Evolutionary conservation across 2,888 invertebrate genomes (phyloP).

Genomic region (Polydrusus tereticollis): DNA sequence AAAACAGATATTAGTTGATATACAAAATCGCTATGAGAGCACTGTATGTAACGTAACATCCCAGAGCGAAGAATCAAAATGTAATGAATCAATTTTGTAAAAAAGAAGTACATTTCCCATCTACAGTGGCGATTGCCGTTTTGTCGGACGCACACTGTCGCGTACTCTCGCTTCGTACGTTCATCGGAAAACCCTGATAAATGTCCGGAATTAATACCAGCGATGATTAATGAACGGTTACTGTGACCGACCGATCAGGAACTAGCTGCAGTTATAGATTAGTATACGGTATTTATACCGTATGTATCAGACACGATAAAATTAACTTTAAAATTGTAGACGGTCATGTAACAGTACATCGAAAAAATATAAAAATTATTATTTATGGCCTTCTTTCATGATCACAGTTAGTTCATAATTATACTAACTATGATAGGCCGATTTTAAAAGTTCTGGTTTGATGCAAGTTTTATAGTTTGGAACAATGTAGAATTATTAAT

Average conservation of each 20-base stretch:
- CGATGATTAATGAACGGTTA: conserved; percentile 61
- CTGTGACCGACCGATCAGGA: conserved; percentile 58
- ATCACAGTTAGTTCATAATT: too few relatives aligned
- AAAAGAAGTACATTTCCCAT: conserved; percentile 35
- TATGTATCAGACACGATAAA: background rate
- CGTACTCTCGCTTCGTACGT: conserved; percentile 28
- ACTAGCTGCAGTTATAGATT: conserved; percentile 57
- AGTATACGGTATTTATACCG: conserved; percentile 41
- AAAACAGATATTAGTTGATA: too few relatives aligned
- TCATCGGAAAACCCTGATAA: conserved; percentile 62
- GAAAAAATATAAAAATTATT: too few relatives aligned
- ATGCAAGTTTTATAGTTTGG: too few relatives aligned
- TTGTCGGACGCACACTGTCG: conserved; percentile 34
- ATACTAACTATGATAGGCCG: too few relatives aligned
- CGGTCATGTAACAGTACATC: too few relatives aligned
- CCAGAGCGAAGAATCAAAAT: conserved; percentile 5
- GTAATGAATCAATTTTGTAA: conserved; percentile 37
- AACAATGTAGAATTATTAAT: too few relatives aligned
- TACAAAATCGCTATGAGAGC: background rate
- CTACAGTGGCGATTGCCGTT: conserved; percentile 26
- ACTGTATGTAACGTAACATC: background rate
- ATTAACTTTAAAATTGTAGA: too few relatives aligned
- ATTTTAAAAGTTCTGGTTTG: too few relatives aligned
- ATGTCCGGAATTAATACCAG: conserved; percentile 64
- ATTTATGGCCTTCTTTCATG: too few relatives aligned